Percentiles rank a stretch among this genome's conserved stretches.
Conservation (phyloP, 2,888 invertebrate genomes). For the Urechis unicinctus region DNA sequence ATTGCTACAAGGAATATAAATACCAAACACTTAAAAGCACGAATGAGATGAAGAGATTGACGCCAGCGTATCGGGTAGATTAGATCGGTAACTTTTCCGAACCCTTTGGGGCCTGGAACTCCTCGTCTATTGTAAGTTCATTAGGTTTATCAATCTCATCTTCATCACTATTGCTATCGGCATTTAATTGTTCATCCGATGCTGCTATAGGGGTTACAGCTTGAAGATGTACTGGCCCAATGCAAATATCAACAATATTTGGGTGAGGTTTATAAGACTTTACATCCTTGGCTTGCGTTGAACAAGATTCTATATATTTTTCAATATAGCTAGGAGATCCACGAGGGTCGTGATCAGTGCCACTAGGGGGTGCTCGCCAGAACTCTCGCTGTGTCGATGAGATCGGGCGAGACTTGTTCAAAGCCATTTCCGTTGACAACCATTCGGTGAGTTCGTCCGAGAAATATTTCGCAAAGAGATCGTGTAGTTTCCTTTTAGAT, state of each 20-base stretch:
- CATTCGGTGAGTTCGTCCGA: constrained; percentile 35
- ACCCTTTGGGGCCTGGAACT: constrained; percentile 25
- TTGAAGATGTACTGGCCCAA: constrained; percentile 21
- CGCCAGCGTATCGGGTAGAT: no score
- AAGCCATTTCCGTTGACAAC: constrained; percentile 39
- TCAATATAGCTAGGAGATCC: constrained; percentile 37
- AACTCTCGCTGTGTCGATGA: constrained; percentile 32
- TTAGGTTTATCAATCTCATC: constrained; percentile 5
- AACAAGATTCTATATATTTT: constrained; percentile 27
- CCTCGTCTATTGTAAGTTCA: constrained; percentile 22
- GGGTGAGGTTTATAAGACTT: constrained; percentile 37
- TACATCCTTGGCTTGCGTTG: not conserved
- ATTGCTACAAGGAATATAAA: no score
- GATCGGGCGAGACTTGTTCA: constrained; percentile 36
- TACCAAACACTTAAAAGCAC: no score
- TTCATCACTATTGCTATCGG: constrained; percentile 10
- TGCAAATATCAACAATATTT: constrained; percentile 32
- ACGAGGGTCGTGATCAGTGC: constrained; percentile 36
- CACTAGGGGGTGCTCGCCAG: constrained; percentile 31
- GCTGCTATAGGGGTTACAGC: no score
- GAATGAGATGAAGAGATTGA: no score
- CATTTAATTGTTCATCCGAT: no score
- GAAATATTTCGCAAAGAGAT: constrained; percentile 33
- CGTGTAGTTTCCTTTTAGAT: constrained; percentile 33
- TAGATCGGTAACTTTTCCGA: no score